A percentile compares a stretch with the other conserved stretches of the same genome.
These are phyloP conservation scores for Drosophila falleni DNA, from an alignment of 2,888 invertebrate species.

Conservation along the genomic window DNA sequence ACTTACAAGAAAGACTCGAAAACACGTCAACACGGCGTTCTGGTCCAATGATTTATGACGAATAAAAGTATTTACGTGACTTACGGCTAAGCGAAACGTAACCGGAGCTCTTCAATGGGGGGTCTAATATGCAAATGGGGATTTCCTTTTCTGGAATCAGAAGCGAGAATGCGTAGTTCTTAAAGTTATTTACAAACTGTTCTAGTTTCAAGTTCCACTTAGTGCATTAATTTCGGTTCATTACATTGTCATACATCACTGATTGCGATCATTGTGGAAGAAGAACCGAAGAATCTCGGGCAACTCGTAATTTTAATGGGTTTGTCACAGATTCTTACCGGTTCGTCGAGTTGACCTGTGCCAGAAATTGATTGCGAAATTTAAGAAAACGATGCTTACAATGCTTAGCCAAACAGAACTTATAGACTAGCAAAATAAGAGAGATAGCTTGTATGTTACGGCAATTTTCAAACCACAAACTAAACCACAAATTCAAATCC, in stretches of 20 bases:
- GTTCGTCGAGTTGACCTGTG: constrained; percentile 71
- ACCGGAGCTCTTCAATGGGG: constrained; percentile 38
- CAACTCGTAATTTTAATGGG: constrained; percentile 61
- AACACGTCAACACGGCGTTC: constrained; percentile 75
- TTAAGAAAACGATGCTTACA: constrained; percentile 54
- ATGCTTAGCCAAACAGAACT: constrained; percentile 73
- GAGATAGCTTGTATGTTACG: constrained; percentile 24
- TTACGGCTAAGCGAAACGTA: constrained; percentile 56
- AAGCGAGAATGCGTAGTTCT: constrained; percentile 37
- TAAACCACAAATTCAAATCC: constrained; percentile 42
- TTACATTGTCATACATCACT: constrained; percentile 80
- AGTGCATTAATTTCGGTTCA: constrained; percentile 76
- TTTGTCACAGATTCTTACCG: constrained; percentile 72
- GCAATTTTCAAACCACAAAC: constrained; percentile 41
- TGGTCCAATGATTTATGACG: constrained; percentile 82
- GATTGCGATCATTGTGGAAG: constrained; percentile 47
- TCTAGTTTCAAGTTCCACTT: constrained; percentile 71
- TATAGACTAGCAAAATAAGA: constrained; percentile 16
- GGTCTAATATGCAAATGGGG: constrained; percentile 51
- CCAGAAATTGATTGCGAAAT: constrained; percentile 79
- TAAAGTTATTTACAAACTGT: constrained; percentile 61
- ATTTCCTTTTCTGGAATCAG: constrained; percentile 41
- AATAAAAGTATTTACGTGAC: constrained; percentile 77
- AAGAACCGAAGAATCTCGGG: constrained; percentile 40
- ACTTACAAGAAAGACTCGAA: constrained; percentile 36